A percentile compares a stretch with the other conserved stretches of the same genome.
These are phyloP conservation scores for Rhabditoides inermis DNA, from an alignment of 2,888 invertebrate species.

Conservation along the genomic window DNA sequence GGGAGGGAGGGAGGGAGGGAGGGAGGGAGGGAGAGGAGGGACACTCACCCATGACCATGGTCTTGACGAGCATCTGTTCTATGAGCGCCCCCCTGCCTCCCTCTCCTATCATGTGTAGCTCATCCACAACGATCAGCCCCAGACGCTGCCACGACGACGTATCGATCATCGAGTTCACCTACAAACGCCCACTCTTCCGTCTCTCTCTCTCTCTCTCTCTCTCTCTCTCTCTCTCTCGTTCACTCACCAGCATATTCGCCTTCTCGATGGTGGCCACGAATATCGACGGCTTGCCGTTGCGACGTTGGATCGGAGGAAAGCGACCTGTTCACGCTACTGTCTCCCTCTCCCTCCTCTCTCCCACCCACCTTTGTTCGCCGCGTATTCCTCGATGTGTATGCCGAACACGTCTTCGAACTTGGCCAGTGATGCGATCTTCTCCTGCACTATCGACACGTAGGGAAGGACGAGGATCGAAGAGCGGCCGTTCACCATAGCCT, in stretches of 20 bases:
- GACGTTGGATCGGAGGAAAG: constrained; percentile 72
- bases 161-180: constrained; percentile 72
- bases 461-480: constrained; percentile 84
- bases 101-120: constrained; percentile 79
- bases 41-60: constrained; percentile 55
- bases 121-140: constrained; percentile 77
- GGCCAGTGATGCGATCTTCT: constrained; percentile 79
- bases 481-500: constrained; percentile 70
- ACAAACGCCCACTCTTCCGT: too few species aligned
- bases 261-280: constrained; percentile 93
- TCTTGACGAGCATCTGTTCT: constrained; percentile 74
- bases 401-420: constrained; percentile 78
- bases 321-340: constrained; percentile 61
- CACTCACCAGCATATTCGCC: constrained; percentile 73
- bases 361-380: constrained; percentile 61
- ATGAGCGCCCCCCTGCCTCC: constrained; percentile 73
- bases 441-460: constrained; percentile 90
- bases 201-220: too few species aligned
- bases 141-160: constrained; percentile 66
- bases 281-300: constrained; percentile 66
- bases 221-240: too few species aligned
- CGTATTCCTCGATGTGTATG: constrained; percentile 89
- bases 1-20: too few species aligned
- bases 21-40: too few species aligned
- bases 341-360: not conserved